Base-by-base conservation (phyloP, 2,797 vertebrate species). In the Mormyrops boulengeri region DNA sequence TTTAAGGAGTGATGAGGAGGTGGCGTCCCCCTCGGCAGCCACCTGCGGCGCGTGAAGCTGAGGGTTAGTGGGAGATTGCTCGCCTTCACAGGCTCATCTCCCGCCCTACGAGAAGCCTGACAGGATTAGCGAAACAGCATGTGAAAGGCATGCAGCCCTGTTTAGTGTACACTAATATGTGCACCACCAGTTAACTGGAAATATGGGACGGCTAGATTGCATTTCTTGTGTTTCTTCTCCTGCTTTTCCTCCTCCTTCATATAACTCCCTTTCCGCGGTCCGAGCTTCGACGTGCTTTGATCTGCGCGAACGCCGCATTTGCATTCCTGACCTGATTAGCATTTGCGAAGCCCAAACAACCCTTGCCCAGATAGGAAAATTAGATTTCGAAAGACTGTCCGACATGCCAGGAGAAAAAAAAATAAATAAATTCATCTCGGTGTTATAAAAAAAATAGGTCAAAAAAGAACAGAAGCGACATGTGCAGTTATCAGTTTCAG, bases 61-160 rank as follows among this genome's bases (percentile, higher is more conserved):
- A 87, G 91, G 93, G 93, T 93, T 94, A 93, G 77, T 90, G 91
- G 89, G 89, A 93, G 95, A 95, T 93, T 94, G 94, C 93, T 92
- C 95, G 95, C 92, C 93, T 94, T 93, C 91, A 93, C 93, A 95
- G 94, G 94, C 92, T 94, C 91, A 89, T 93, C 94, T 93, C 92
- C 94, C 92, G 93, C 90, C 93, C 92, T 94, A 93, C 93, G 93
- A 93, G 69, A 88, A 57, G 82, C 34, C 49, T 90, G 93, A 60
- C 91, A 91, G 91, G 94, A 96, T 96, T 95, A 95, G 94, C 93
- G 91, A 94, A 95, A 95, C 94, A 93, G 92, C 94, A 94, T 94
- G 94, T 95, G 94, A 96, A 95, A 95, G 93, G 93, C 91, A 92
- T 93, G 94, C 92, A 93, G 93, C 90, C 93, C 94, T 93, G 93